Conservation (phyloP, 2,888 invertebrate genomes). For the Adela reaumurella region DNA sequence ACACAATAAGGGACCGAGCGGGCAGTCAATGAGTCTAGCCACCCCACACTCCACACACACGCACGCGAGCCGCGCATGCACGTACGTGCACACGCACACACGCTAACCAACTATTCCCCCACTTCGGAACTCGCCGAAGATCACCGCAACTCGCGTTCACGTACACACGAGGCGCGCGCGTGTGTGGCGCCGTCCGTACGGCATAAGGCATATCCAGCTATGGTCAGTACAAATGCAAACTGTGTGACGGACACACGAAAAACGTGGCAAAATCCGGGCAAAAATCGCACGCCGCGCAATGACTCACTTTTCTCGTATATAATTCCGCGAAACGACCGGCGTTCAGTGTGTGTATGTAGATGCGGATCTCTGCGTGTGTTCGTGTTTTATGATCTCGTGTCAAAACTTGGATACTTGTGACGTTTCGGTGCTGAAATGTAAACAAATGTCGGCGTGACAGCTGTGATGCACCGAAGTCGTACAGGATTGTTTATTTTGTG, state of each 20-base stretch:
- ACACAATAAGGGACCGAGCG: conserved; percentile 46
- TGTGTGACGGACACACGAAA: conserved; percentile 57
- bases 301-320: conserved; percentile 10
- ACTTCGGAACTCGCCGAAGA: conserved; percentile 31
- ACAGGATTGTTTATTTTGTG: too few species aligned
- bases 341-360: conserved; percentile 20
- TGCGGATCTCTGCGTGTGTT: conserved; percentile 35
- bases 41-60: conserved; percentile 34
- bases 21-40: conserved; percentile 57
- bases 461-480: background rate
- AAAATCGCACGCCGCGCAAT: conserved; percentile 16
- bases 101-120: conserved; percentile 25
- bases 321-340: background rate
- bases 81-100: conserved; percentile 37
- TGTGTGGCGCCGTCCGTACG: conserved; percentile 52
- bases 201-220: conserved; percentile 35
- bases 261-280: conserved; percentile 49
- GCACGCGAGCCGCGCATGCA: background rate
- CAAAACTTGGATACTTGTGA: conserved; percentile 51
- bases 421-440: conserved; percentile 50
- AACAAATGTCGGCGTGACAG: conserved; percentile 30
- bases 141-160: conserved; percentile 49
- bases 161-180: conserved; percentile 51
- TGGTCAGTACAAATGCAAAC: conserved; percentile 56
- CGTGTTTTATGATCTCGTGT: conserved; percentile 48